phyloP scores from a whole-genome alignment of 2,888 invertebrate genomes.

The Cyrtodaria siliqua region DNA sequence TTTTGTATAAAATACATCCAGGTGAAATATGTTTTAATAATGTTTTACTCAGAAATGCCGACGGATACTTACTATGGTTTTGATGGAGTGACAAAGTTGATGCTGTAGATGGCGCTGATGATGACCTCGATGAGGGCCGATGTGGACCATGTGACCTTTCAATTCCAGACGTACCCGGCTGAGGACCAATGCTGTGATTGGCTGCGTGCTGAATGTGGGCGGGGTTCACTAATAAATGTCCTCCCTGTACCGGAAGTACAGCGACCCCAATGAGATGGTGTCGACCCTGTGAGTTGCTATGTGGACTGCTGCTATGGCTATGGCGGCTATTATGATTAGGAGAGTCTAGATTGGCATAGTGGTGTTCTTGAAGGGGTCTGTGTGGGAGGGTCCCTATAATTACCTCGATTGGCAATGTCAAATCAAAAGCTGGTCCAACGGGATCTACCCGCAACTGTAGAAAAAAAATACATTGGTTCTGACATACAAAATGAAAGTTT shows the following conservation, averaged over 20 bases:
- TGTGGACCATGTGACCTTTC: conserved; percentile 5
- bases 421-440: conserved; percentile 79
- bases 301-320: background rate
- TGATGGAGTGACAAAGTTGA: conserved; percentile 47
- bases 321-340: background rate
- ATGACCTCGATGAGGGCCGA: conserved; percentile 48
- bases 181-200: conserved; percentile 23
- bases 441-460: conserved; percentile 78
- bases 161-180: conserved; percentile 12
- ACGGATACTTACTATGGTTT: conserved; percentile 36
- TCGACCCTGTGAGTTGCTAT: conserved; percentile 4
- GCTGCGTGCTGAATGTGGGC: conserved; percentile 29
- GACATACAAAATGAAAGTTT: no score
- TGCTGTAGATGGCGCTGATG: conserved; percentile 51
- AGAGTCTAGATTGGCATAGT: conserved; percentile 39
- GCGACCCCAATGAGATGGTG: conserved; percentile 48
- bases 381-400: conserved; percentile 80
- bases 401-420: conserved; percentile 79
- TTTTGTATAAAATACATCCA: no score
- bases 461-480: conserved; percentile 7
- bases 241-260: conserved; percentile 52
- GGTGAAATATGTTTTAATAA: no score
- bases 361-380: conserved; percentile 24
- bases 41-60: background rate
- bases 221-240: conserved; percentile 50